phyloP scores from a whole-genome alignment of 2,113 vertebrate genomes.

The Empidonax traillii region DNA sequence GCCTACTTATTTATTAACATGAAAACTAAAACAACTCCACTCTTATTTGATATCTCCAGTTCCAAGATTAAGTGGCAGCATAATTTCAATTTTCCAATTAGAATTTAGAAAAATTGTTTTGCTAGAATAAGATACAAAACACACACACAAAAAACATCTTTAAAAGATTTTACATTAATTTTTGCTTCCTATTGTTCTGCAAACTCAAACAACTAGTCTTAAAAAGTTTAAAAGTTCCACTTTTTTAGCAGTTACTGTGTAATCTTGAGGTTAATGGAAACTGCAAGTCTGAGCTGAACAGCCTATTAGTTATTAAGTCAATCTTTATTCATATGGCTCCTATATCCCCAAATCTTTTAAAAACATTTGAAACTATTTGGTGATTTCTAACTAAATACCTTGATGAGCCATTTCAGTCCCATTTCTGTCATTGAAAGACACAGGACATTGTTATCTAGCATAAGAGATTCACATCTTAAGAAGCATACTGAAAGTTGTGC shows the following conservation, averaged over 20 bases:
- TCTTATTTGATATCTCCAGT: background rate
- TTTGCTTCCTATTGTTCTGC: background rate
- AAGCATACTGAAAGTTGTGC: background rate
- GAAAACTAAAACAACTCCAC: background rate
- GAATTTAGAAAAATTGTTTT: background rate
- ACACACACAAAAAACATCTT: background rate
- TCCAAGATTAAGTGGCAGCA: background rate
- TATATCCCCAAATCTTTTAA: background rate
- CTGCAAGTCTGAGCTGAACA: background rate
- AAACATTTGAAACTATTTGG: background rate
- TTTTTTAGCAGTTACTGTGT: background rate
- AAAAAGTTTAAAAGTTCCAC: background rate
- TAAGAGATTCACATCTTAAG: background rate
- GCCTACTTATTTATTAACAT: background rate
- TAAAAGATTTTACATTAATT: background rate
- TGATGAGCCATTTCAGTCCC: background rate
- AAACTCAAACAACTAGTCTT: background rate
- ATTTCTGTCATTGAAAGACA: background rate
- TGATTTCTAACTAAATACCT: background rate
- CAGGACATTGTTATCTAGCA: background rate
- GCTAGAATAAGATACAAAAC: background rate
- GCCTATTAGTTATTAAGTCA: background rate
- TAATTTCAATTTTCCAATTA: background rate
- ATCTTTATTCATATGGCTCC: background rate
- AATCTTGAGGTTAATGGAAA: background rate